A percentile compares a stretch with the other conserved stretches of the same genome.
Conservation (phyloP, 2,888 invertebrate genomes). For the Tetramorium bicarinatum region DNA sequence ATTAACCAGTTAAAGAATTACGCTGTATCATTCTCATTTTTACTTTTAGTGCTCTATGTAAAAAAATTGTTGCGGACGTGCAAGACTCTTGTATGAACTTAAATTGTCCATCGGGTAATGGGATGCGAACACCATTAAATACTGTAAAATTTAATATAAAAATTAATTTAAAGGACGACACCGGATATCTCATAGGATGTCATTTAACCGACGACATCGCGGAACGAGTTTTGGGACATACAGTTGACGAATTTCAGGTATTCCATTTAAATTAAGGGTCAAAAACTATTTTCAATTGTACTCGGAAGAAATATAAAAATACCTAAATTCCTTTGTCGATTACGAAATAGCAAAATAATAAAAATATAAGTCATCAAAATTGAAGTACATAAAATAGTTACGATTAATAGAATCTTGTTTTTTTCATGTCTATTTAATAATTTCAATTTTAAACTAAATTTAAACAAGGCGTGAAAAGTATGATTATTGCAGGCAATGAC, state of each 20-base stretch:
- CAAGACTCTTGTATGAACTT: slow-evolving; percentile 85
- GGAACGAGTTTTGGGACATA: slow-evolving; percentile 80
- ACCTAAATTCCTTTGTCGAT: slow-evolving; percentile 19
- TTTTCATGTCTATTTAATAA: not conserved
- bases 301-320: not conserved
- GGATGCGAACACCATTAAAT: slow-evolving; percentile 79
- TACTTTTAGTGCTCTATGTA: slow-evolving; percentile 81
- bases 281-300: not conserved
- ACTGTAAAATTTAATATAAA: slow-evolving; percentile 78
- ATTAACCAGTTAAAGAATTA: not conserved
- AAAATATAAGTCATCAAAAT: not conserved
- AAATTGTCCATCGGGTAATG: slow-evolving; percentile 84
- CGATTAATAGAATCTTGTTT: not conserved
- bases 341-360: not conserved
- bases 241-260: slow-evolving; percentile 79
- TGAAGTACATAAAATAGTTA: not conserved
- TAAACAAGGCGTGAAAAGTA: not conserved
- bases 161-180: slow-evolving; percentile 83
- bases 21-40: not conserved
- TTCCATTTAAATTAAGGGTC: not conserved
- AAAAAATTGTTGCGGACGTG: slow-evolving; percentile 74
- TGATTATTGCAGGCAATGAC: slow-evolving; percentile 76
- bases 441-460: not conserved
- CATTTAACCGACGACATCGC: slow-evolving; percentile 80
- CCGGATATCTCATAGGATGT: slow-evolving; percentile 85